phyloP scores from a whole-genome alignment of 2,113 vertebrate species.

The Bujurquina vittata region DNA sequence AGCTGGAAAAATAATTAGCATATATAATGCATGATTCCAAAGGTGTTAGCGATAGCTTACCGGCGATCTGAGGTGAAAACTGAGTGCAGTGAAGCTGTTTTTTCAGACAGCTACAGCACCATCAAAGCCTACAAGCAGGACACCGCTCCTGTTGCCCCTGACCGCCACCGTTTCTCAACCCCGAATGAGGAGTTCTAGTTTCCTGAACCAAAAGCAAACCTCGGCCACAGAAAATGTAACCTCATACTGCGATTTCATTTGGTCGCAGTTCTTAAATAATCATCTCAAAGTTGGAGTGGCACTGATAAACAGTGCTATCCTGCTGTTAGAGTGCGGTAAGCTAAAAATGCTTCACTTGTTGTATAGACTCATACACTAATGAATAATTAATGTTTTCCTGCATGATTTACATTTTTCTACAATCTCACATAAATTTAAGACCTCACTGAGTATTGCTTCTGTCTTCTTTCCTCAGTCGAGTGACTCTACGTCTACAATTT shows the following conservation, averaged over 20 bases:
- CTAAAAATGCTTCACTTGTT: constrained; percentile 4
- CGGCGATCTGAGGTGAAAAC: background rate
- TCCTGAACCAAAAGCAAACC: background rate
- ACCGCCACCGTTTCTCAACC: background rate
- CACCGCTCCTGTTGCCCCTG: background rate
- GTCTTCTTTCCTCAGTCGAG: background rate
- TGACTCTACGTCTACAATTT: background rate
- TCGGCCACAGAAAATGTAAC: background rate
- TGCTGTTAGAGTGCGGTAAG: constrained; percentile 22
- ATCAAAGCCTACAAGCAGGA: background rate
- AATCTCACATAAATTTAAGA: constrained; percentile 29
- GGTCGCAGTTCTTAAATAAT: constrained; percentile 2
- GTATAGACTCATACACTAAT: constrained; percentile 3
- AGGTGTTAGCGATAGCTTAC: background rate
- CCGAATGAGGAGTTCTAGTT: background rate
- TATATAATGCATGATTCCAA: background rate
- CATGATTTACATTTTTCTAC: constrained; percentile 39
- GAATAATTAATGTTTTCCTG: constrained; percentile 37
- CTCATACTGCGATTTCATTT: background rate
- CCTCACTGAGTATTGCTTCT: background rate
- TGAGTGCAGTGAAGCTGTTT: background rate
- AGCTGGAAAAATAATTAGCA: background rate
- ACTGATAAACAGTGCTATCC: constrained; percentile 33
- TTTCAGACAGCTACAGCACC: background rate
- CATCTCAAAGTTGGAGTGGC: constrained; percentile 20